Conservation (phyloP, 2,888 invertebrate genomes). For the Trilocha varians region DNA sequence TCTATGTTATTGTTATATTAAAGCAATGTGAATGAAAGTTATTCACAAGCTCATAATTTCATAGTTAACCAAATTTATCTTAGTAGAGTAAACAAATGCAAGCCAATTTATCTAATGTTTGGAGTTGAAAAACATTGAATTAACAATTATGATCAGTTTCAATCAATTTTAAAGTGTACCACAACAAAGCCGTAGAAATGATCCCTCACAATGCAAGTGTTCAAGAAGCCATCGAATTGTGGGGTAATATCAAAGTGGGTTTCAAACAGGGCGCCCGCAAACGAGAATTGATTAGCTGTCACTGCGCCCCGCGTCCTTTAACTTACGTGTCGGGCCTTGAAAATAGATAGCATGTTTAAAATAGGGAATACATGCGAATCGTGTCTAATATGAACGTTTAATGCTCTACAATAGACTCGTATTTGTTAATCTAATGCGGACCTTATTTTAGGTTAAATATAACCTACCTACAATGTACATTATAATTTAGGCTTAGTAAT, state of each 20-base stretch:
- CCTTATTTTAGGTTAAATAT: background rate
- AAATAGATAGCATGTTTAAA: slow-evolving; percentile 4
- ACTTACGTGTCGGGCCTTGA: slow-evolving; percentile 10
- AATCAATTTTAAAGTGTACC: background rate
- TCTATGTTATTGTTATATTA: no score
- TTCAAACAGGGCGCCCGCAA: slow-evolving; percentile 15
- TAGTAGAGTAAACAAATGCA: no score
- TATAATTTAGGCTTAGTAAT: no score
- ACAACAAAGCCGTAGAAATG: background rate
- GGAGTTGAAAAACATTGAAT: no score
- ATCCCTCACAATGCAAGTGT: slow-evolving; percentile 15
- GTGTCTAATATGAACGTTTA: background rate
- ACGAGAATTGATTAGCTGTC: slow-evolving; percentile 45
- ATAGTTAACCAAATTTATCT: no score
- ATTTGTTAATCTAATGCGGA: background rate
- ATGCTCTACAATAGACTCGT: background rate
- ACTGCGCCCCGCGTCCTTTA: slow-evolving; percentile 12
- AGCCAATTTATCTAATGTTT: no score
- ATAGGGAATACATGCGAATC: background rate
- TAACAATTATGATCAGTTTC: no score
- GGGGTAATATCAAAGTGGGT: slow-evolving; percentile 30
- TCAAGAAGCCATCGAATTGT: slow-evolving; percentile 20
- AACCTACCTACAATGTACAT: no score
- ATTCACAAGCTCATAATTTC: no score
- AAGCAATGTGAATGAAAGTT: no score